These are phyloP conservation scores for Macrosoma leucophasiata DNA, from an alignment of 2,888 invertebrate species.

Conservation along the genomic window DNA sequence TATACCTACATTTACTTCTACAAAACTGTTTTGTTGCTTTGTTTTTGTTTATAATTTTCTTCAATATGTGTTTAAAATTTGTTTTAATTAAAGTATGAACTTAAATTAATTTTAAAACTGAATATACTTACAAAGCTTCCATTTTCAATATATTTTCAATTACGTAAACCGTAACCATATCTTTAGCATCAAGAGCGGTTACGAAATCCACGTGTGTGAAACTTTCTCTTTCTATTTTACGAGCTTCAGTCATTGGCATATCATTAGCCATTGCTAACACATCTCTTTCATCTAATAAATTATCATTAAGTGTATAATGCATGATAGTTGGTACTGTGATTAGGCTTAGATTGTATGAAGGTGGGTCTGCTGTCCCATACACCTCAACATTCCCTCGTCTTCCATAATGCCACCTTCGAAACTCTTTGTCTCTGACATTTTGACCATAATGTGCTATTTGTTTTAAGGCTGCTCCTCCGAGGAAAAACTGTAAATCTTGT, in stretches of 20 bases:
- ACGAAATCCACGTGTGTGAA: conserved; percentile 47
- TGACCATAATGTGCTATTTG: conserved; percentile 54
- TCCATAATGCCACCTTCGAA: conserved; percentile 45
- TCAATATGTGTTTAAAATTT: too few relatives aligned
- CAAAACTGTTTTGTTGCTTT: too few relatives aligned
- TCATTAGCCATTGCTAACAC: conserved; percentile 43
- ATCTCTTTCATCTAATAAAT: conserved; percentile 42
- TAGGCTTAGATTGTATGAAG: conserved; percentile 38
- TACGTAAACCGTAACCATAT: conserved; percentile 46
- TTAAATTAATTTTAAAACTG: too few relatives aligned
- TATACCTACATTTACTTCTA: too few relatives aligned
- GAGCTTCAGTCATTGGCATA: conserved; percentile 40
- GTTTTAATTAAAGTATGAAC: too few relatives aligned
- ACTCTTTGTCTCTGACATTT: conserved; percentile 43
- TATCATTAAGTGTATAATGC: conserved; percentile 47
- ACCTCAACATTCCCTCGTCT: conserved; percentile 27
- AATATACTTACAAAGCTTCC: conserved; percentile 11
- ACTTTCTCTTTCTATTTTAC: conserved; percentile 40
- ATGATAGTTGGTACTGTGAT: conserved; percentile 41
- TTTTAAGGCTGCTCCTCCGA: conserved; percentile 42
- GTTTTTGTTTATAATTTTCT: too few relatives aligned
- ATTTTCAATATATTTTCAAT: conserved; percentile 31
- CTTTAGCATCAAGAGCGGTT: conserved; percentile 38
- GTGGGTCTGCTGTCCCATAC: conserved; percentile 39
- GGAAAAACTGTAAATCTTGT: conserved; percentile 12